Base-by-base conservation (phyloP, 1,140 invertebrate species). In the Euura saliciscinereae region DNA sequence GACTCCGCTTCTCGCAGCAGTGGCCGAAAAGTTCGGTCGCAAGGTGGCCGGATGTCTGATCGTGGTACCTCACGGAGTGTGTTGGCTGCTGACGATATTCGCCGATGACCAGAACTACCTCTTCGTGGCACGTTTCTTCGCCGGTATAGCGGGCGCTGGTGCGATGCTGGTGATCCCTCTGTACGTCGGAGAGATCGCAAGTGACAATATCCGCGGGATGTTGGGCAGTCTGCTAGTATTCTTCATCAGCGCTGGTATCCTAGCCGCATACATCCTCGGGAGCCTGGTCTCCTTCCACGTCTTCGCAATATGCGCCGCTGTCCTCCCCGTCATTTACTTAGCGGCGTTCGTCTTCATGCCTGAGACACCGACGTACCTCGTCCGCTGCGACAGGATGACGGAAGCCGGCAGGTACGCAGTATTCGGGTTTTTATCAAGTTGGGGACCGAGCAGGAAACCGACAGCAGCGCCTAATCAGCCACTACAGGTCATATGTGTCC, bases 181-280 rank as follows among this genome's bases (percentile, higher is more conserved):
- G 2, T 93, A 93, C 77, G 82, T 91, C 1, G 86, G 88, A 3
- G 92, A 93, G 81, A 90, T 90, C 0, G 84, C 90, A 0, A 85
- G 89, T 3, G 87, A 89, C 51, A 82, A 84, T n/a, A 86, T 89
- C 7, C 80, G 92, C 51, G 92, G 92, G 0, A 82, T 87, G 44
- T 72, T 92, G 3, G 89, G 90, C 2, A 89, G 90, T 5, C 80
- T 90, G 5, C 3, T 88, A 45, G 76, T 85, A 0, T 81, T 93
- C 11, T 80, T 86, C 3, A 81, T 91, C 11, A 91, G 90, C 66
- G 76, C 89, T 5, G 92, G 92, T 0, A 88, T 92, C 45, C 76
- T 92, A 0, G 6, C 86, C 2, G 87, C 88, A 43, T 93, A 91
- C 77, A 78, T 88, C 2, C 74, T 91, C 7, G 92, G 92, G 13